A percentile compares a stretch with the other conserved stretches of the same genome.
phyloP scores from a whole-genome alignment of 2,797 vertebrate species.

The Erethizon dorsatum region DNA sequence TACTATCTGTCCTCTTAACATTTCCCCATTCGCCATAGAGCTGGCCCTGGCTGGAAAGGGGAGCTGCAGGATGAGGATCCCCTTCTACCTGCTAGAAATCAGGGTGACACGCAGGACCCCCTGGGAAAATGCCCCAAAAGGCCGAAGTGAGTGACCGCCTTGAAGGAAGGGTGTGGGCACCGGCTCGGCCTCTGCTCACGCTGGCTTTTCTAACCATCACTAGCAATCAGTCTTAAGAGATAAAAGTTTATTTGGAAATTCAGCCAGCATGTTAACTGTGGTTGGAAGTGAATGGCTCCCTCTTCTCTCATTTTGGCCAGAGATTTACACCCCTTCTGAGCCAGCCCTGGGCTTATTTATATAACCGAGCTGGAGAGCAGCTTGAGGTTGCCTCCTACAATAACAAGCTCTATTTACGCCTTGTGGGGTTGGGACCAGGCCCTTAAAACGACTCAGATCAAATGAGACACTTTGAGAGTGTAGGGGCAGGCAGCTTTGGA shows the following conservation, averaged over 20 bases:
- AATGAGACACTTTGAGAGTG: neutral
- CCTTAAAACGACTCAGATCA: neutral
- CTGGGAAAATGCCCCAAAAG: neutral
- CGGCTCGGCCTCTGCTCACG: neutral
- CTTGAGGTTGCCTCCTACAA: slow-evolving; percentile 72
- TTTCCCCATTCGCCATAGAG: neutral
- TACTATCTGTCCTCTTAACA: neutral
- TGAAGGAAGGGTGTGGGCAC: neutral
- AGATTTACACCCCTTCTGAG: slow-evolving; percentile 81
- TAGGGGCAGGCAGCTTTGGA: neutral
- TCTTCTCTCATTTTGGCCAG: slow-evolving; percentile 80
- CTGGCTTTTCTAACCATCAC: slow-evolving; percentile 57
- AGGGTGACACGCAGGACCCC: neutral
- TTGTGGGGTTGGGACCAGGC: neutral
- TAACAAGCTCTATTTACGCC: slow-evolving; percentile 75
- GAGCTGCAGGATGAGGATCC: rapidly evolving
- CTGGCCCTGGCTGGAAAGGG: neutral
- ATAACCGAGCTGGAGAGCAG: slow-evolving; percentile 48
- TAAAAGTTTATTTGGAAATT: slow-evolving; percentile 83
- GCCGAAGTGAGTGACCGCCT: neutral
- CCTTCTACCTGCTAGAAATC: neutral
- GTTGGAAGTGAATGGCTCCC: slow-evolving; percentile 80
- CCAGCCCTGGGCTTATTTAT: slow-evolving; percentile 65
- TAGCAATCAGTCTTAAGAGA: slow-evolving; percentile 75
- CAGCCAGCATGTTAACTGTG: slow-evolving; percentile 77